phyloP scores from a whole-genome alignment of 2,797 vertebrate genomes.

The Typhlichthys subterraneus region DNA sequence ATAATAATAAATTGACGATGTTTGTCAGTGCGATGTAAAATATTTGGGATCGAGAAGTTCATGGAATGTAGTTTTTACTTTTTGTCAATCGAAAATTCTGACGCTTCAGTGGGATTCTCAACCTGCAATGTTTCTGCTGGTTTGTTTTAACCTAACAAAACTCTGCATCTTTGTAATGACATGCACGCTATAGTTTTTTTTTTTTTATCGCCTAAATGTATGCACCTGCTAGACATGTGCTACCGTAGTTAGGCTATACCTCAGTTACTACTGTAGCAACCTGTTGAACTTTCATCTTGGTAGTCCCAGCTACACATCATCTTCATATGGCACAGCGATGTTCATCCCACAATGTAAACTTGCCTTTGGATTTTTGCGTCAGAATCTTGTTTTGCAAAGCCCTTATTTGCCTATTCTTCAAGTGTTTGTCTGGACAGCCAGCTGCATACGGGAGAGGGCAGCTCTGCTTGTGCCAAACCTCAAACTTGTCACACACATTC shows the following conservation, averaged over 20 bases:
- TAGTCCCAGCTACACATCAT: constrained; percentile 28
- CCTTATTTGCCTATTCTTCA: constrained; percentile 41
- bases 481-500: neutral
- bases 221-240: constrained; percentile 26
- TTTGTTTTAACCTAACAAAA: neutral
- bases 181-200: too few relatives aligned
- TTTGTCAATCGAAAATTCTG: constrained; percentile 10
- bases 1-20: neutral
- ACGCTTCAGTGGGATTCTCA: too few relatives aligned
- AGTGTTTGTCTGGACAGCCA: constrained; percentile 54
- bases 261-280: neutral
- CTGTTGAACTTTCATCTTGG: constrained; percentile 2
- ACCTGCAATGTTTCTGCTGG: neutral
- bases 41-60: neutral
- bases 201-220: neutral
- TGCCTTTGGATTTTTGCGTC: constrained; percentile 39
- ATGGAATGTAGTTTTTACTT: constrained; percentile 8
- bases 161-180: neutral
- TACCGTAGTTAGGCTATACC: neutral
- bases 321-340: constrained; percentile 14
- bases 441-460: constrained; percentile 41
- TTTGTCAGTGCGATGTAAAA: neutral
- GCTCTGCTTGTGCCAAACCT: constrained; percentile 40
- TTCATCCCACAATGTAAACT: constrained; percentile 44
- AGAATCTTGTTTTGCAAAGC: constrained; percentile 38